Base-by-base conservation (phyloP, 2,888 invertebrate species). In the Neuroscelio doddi region DNA sequence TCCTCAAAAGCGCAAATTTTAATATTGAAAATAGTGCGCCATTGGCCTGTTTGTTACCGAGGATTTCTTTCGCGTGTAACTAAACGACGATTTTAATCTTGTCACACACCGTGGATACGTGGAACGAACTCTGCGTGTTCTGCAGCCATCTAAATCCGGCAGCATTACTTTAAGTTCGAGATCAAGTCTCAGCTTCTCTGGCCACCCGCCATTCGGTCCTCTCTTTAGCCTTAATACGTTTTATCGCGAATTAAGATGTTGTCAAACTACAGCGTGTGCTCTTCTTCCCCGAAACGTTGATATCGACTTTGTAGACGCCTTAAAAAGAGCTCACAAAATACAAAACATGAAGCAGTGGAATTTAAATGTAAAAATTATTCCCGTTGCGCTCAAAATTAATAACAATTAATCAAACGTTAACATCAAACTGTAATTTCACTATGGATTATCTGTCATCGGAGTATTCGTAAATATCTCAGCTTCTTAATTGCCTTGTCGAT, bases 1-100 rank as follows among this genome's bases (percentile, higher is more conserved):
- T n/a, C n/a, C n/a, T n/a, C n/a, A n/a, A n/a, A n/a, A n/a, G n/a
- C n/a, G n/a, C n/a, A n/a, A n/a, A n/a, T n/a, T n/a, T n/a, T n/a
- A n/a, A n/a, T n/a, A n/a, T n/a, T n/a, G n/a, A n/a, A n/a, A n/a
- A n/a, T n/a, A n/a, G n/a, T n/a, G n/a, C n/a, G n/a, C n/a, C n/a
- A n/a, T n/a, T n/a, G n/a, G n/a, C n/a, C n/a, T n/a, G n/a, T n/a
- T n/a, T n/a, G n/a, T 21, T 21, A 58, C 68, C 53, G 63, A 53
- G 72, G 71, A 70, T 76, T 71, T 69, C 69, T 70, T 73, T 76
- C 75, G 76, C 80, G 77, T 80, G 81, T 77, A 76, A 79, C 77
- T 73, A 69, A 78, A 71, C 76, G 64, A 65, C 76, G 81, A 78
- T 79, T 79, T 73, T 80, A 80, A 81, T 80, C 80, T 81, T 76